Conservation (phyloP, 1,140 invertebrate species). For the Papilio xuthus region DNA sequence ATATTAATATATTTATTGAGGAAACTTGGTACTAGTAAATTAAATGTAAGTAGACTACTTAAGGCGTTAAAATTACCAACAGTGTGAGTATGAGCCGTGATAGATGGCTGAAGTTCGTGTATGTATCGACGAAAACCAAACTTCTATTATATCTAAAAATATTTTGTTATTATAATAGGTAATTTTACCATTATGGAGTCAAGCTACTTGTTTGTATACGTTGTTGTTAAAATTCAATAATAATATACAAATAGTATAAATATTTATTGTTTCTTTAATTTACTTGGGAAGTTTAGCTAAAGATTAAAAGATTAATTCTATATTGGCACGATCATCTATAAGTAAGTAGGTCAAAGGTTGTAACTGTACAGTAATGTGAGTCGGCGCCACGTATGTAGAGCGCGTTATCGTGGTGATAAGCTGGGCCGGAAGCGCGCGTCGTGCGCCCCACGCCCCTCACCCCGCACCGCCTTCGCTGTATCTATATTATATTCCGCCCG, state of each 20-base stretch:
- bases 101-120: background rate
- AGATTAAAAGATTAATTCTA: constrained; percentile 11
- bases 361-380: constrained; percentile 30
- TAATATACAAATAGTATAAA: background rate
- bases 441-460: constrained; percentile 55
- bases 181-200: too few species aligned
- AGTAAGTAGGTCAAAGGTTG: constrained; percentile 33
- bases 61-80: background rate
- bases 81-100: background rate
- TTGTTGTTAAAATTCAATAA: too few species aligned
- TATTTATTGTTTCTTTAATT: background rate
- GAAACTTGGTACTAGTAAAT: background rate
- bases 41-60: background rate
- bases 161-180: too few species aligned
- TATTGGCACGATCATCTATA: constrained; percentile 17
- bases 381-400: constrained; percentile 34
- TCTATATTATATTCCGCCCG: constrained; percentile 56
- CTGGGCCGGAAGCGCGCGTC: constrained; percentile 59
- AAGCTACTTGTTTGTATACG: too few species aligned
- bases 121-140: too few species aligned
- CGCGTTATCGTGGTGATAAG: constrained; percentile 73
- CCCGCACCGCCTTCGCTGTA: constrained; percentile 53
- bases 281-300: background rate
- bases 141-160: too few species aligned
- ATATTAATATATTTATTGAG: background rate